phyloP scores from a whole-genome alignment of 2,888 invertebrate species.

The Drosophila affinis region DNA sequence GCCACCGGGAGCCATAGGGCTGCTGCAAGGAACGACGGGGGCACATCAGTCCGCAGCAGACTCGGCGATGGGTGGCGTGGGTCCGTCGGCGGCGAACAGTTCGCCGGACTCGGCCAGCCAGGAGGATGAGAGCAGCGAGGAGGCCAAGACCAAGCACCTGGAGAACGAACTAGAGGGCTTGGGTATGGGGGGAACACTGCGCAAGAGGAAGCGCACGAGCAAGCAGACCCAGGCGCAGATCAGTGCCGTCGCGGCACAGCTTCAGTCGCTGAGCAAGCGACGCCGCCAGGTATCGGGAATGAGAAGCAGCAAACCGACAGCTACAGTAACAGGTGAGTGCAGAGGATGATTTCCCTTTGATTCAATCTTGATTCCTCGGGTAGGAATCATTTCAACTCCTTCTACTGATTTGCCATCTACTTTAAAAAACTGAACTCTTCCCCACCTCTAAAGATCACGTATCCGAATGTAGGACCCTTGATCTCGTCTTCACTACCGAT shows the following conservation, averaged over 20 bases:
- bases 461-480: too few relatives aligned
- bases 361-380: too few relatives aligned
- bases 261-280: constrained; percentile 72
- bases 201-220: constrained; percentile 84
- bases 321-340: constrained; percentile 48
- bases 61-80: not conserved
- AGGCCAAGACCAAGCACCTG: constrained; percentile 4
- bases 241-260: constrained; percentile 74
- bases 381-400: too few relatives aligned
- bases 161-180: constrained; percentile 71
- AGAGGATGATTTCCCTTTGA: not conserved
- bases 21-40: not conserved
- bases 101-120: constrained; percentile 83
- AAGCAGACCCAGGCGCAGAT: constrained; percentile 82
- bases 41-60: constrained; percentile 4
- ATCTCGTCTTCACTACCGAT: too few relatives aligned
- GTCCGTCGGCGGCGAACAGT: constrained; percentile 70
- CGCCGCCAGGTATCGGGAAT: constrained; percentile 68
- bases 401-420: too few relatives aligned
- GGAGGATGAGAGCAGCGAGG: constrained; percentile 83
- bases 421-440: too few relatives aligned
- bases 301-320: constrained; percentile 71
- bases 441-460: too few relatives aligned
- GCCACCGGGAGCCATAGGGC: constrained; percentile 8
- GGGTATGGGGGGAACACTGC: constrained; percentile 36